phyloP scores from a whole-genome alignment of 2,888 invertebrate species.

The Chalcosyrphus nemorum region DNA sequence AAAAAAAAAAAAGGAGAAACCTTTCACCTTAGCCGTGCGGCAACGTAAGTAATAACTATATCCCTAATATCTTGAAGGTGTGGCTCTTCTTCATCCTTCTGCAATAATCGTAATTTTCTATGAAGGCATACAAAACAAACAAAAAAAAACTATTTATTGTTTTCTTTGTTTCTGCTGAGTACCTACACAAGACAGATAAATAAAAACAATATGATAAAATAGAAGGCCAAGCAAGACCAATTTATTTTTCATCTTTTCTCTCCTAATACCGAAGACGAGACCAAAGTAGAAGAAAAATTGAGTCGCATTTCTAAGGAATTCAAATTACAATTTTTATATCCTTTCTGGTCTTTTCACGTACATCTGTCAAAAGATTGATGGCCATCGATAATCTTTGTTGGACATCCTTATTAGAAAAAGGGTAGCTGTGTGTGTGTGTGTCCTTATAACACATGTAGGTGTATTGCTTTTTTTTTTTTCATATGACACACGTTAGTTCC shows the following conservation, averaged over 20 bases:
- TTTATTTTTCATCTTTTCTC: conserved; percentile 10
- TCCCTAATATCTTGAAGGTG: conserved; percentile 29
- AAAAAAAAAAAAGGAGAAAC: background rate
- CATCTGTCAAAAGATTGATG: conserved; percentile 18
- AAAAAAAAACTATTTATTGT: background rate
- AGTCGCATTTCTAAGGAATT: background rate
- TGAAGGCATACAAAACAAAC: background rate
- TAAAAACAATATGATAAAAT: conserved; percentile 21
- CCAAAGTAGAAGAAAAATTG: background rate
- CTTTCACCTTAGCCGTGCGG: conserved; percentile 1
- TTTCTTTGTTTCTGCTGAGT: background rate
- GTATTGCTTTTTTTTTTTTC: background rate
- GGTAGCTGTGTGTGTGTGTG: background rate
- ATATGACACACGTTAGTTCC: background rate
- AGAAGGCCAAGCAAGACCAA: conserved; percentile 12
- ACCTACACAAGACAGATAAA: background rate
- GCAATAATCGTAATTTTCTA: conserved; percentile 14
- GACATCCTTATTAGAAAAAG: background rate
- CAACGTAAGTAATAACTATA: conserved; percentile 16
- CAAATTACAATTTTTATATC: conserved; percentile 23
- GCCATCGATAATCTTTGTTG: background rate
- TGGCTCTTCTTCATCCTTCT: conserved; percentile 5
- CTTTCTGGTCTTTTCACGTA: background rate
- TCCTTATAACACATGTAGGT: background rate
- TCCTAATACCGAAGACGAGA: background rate